Conservation (phyloP, 2,797 vertebrate genomes). For the Chelidonichthys spinosus region DNA sequence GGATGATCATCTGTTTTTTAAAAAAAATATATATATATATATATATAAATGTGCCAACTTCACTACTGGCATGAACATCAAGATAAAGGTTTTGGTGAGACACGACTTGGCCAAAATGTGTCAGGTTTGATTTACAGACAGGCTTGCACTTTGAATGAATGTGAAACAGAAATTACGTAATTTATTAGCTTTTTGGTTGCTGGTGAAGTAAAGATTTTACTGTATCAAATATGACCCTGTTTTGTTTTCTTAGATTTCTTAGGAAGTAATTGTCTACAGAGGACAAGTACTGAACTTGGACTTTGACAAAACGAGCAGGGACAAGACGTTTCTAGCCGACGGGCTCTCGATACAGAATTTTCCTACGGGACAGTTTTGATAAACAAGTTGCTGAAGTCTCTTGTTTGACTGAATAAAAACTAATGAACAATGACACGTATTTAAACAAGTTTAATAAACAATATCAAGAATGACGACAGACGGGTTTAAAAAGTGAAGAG, state of each 20-base stretch:
- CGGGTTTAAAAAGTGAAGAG: slow-evolving; percentile 32
- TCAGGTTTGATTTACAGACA: slow-evolving; percentile 59
- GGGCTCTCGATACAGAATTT: not conserved
- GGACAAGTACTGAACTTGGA: not conserved
- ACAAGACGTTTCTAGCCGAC: not conserved
- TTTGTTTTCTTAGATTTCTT: slow-evolving; percentile 19
- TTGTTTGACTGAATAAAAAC: slow-evolving; percentile 2
- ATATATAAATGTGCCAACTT: slow-evolving; percentile 67
- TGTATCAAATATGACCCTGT: slow-evolving; percentile 38
- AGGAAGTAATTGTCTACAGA: not conserved
- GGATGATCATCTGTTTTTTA: slow-evolving; percentile 14
- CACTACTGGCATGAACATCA: slow-evolving; percentile 42
- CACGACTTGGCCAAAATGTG: slow-evolving; percentile 26
- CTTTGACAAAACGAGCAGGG: not conserved
- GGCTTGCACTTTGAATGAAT: slow-evolving; percentile 78
- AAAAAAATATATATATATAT: no score
- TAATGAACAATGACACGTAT: slow-evolving; percentile 15
- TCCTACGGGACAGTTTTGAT: not conserved
- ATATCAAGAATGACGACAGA: slow-evolving; percentile 2
- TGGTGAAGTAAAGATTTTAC: slow-evolving; percentile 85
- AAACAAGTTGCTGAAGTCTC: not conserved
- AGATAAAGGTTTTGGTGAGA: slow-evolving; percentile 29
- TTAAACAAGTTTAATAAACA: slow-evolving; percentile 73
- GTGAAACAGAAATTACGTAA: slow-evolving; percentile 73
- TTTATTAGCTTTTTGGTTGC: slow-evolving; percentile 83